A percentile compares a stretch with the other conserved stretches of the same genome.
These are phyloP conservation scores for Drosophila lowei DNA, from an alignment of 1,140 invertebrate genomes.

Conservation along the genomic window DNA sequence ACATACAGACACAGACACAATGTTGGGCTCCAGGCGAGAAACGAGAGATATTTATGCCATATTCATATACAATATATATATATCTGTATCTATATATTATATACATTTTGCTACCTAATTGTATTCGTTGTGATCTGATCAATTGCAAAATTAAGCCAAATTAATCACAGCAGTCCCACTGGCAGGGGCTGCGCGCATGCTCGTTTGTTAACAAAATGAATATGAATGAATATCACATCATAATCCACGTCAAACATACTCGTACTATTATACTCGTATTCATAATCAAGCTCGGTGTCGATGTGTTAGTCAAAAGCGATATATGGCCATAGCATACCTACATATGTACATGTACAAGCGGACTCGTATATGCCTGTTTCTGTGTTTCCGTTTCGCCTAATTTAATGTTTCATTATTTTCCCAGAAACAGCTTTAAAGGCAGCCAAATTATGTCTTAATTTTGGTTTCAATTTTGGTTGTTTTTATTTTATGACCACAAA, in stretches of 20 bases:
- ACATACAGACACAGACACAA: conserved; percentile 45
- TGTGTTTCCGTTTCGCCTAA: conserved; percentile 22
- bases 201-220: conserved; percentile 66
- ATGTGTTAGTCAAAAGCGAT: conserved; percentile 57
- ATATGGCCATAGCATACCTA: conserved; percentile 22
- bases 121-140: conserved; percentile 47
- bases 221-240: conserved; percentile 57
- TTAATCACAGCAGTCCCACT: conserved; percentile 71
- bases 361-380: conserved; percentile 51
- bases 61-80: conserved; percentile 36
- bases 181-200: conserved; percentile 78
- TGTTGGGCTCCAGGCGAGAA: conserved; percentile 40
- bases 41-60: conserved; percentile 58
- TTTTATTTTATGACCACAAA: conserved; percentile 16
- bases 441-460: neutral
- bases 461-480: no score
- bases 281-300: conserved; percentile 65
- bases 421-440: conserved; percentile 1
- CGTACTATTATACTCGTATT: conserved; percentile 17
- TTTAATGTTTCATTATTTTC: neutral
- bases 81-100: conserved; percentile 28
- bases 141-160: conserved; percentile 42
- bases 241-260: conserved; percentile 49
- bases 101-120: conserved; percentile 40
- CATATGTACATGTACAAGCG: conserved; percentile 22